Base-by-base conservation (phyloP, 1,140 invertebrate species). In the Cherax destructor region DNA sequence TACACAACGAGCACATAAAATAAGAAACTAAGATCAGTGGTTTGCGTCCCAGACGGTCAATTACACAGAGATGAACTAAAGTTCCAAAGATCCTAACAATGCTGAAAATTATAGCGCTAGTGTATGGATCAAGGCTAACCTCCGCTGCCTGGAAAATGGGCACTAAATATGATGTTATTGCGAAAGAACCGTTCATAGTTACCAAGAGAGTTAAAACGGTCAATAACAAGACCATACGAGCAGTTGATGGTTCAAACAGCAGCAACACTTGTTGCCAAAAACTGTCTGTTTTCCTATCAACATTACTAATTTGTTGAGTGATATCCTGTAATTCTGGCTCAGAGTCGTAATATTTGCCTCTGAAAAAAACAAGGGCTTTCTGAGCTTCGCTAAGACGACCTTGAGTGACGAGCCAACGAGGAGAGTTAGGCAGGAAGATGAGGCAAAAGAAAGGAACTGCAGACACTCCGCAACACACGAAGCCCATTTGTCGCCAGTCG, bases 341-440 rank as follows among this genome's bases (percentile, higher is more conserved):
- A 18, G 77, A 59, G 50, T 78, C 76, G 24, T 87, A 80, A 56
- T 47, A 0, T 61, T 61, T 79, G 7, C 77, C 77, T 41, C 86
- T 56, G 77, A 79, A 87, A 52, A 87, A 87, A 9, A 13, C 41
- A 13, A 87, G 72, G 4, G 84, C 47, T 72, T 50, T 76, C 69
- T 30, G 49, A 56, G 84, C 84, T 21, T 86, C 84, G 10, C 50
- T 74, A n/a, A 79, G 30, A 18, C 76, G 76, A n/a, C 56, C 30
- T 61, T 79, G 86, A 65, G 86, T 79, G 10, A 87, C 59, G 16
- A 87, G 77, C 86, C 86, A 87, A 49, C 86, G 86, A 18, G 86
- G 86, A 21, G 86, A 78, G 65, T 87, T 80, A 18, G 86, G 86
- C 77, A 87, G 30, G 16, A 61, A 61, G 30, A 79, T n/a, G 9